Conservation (phyloP, 2,888 invertebrate species). For the Drymonia ruficornis region DNA sequence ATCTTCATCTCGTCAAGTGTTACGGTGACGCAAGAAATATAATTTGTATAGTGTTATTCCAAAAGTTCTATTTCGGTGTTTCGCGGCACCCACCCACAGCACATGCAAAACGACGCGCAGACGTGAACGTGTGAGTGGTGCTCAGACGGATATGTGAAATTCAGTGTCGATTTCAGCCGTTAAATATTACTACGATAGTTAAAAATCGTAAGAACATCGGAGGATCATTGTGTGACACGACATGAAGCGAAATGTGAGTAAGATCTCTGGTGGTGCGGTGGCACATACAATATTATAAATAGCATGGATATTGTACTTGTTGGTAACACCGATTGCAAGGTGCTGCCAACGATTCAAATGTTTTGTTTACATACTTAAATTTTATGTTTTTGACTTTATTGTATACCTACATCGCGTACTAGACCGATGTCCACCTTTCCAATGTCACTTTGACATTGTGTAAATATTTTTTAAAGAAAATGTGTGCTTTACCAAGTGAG, state of each 20-base stretch:
- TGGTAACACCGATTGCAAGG: constrained; percentile 50
- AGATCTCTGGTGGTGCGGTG: constrained; percentile 28
- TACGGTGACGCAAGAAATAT: constrained; percentile 77
- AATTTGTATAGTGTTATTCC: constrained; percentile 81
- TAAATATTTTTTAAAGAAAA: background rate
- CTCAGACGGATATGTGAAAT: constrained; percentile 59
- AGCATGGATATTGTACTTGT: constrained; percentile 46
- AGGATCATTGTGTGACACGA: constrained; percentile 47
- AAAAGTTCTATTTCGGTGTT: constrained; percentile 81
- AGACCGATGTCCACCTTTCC: constrained; percentile 15
- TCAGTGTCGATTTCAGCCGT: constrained; percentile 46
- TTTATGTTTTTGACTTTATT: constrained; percentile 25
- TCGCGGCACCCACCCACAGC: constrained; percentile 68
- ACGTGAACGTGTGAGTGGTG: constrained; percentile 65
- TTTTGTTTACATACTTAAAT: constrained; percentile 60
- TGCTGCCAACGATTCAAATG: constrained; percentile 58
- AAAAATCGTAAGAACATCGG: constrained; percentile 35
- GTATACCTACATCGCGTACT: constrained; percentile 12
- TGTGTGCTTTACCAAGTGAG: background rate
- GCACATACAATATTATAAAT: constrained; percentile 46
- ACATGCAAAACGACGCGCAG: constrained; percentile 64
- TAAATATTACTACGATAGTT: constrained; percentile 36
- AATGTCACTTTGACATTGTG: constrained; percentile 14
- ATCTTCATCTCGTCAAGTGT: constrained; percentile 70
- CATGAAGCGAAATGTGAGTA: constrained; percentile 83